Base-by-base conservation (phyloP, 1,140 invertebrate species). In the Cydia fagiglandana region DNA sequence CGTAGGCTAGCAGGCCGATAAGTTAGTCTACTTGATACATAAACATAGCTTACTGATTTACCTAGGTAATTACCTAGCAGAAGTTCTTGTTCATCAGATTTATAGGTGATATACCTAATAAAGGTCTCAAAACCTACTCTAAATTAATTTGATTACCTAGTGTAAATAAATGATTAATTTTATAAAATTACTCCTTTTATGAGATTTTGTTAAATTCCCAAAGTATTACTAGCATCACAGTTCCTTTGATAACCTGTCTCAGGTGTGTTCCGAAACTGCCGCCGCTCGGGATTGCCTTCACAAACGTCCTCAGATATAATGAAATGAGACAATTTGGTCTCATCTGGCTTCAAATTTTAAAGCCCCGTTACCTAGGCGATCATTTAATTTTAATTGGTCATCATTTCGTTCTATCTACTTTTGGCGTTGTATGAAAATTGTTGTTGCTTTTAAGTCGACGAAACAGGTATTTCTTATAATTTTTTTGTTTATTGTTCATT, bases 321-420 rank as follows among this genome's bases (percentile, higher is more conserved):
- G 66, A 70, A 70, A 70, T 70, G 66, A 70, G 66, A 70, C 66
- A 70, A 70, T 70, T 70, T 70, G 66, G 66, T 70, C 66, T 38
- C 66, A 70, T 70, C 66, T 70, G 66, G 66, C 66, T 38, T 70
- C 17, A 38, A 20, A 70, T 70, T 70, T 70, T 70, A 70, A 70
- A 45, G 66, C 34, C 38, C 66, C 66, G 66, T 70, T 70, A 38
- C 66, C 66, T 10, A 38, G 34, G 34, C 34, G 66, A 70, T 70
- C 66, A 70, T 70, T 70, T 38, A 17, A 34, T 70, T 70, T 70
- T 70, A 70, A 70, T 70, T 41, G 66, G 66, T 17, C 34, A 41
- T 70, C 30, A 70, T 70, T 70, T 70, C n/a, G 66, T 70, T 28
- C 9, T 17, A 24, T 24, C 10, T 61, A 24, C 56, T n/a, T 12